Percentiles rank a stretch among this genome's conserved stretches.
These are phyloP conservation scores for Eudemis profundana DNA, from an alignment of 2,888 invertebrate genomes.

Conservation along the genomic window DNA sequence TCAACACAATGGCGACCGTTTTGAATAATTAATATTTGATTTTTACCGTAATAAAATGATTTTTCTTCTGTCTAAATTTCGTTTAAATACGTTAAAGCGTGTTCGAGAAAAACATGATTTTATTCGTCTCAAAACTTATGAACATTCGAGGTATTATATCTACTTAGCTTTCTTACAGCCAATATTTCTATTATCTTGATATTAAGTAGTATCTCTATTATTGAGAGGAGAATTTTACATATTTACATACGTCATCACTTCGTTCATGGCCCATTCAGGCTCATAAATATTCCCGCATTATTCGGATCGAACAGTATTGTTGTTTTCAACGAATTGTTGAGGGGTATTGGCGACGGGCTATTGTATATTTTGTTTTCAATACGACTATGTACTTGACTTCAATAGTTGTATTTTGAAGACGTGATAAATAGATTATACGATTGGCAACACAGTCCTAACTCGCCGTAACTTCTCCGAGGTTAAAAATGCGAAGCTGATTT, in stretches of 20 bases:
- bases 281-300: slow-evolving; percentile 35
- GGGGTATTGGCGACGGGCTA: slow-evolving; percentile 4
- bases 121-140: too few species aligned
- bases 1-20: too few species aligned
- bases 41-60: too few species aligned
- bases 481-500: too few species aligned
- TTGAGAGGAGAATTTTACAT: slow-evolving; percentile 24
- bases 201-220: slow-evolving; percentile 9
- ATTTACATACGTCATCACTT: slow-evolving; percentile 23
- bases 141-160: too few species aligned
- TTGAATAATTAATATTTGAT: too few species aligned
- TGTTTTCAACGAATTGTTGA: slow-evolving; percentile 20
- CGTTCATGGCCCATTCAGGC: slow-evolving; percentile 21
- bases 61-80: too few species aligned
- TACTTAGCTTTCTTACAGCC: background rate
- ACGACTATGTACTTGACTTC: background rate
- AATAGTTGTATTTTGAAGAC: background rate
- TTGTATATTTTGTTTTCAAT: slow-evolving; percentile 3
- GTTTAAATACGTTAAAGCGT: too few species aligned
- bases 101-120: too few species aligned
- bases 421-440: background rate
- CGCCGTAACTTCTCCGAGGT: background rate
- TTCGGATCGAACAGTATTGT: slow-evolving; percentile 17
- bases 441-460: background rate
- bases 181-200: background rate